Evolutionary conservation across 2,888 invertebrate genomes (phyloP).

Genomic region (Tetanocera ferruginea): DNA sequence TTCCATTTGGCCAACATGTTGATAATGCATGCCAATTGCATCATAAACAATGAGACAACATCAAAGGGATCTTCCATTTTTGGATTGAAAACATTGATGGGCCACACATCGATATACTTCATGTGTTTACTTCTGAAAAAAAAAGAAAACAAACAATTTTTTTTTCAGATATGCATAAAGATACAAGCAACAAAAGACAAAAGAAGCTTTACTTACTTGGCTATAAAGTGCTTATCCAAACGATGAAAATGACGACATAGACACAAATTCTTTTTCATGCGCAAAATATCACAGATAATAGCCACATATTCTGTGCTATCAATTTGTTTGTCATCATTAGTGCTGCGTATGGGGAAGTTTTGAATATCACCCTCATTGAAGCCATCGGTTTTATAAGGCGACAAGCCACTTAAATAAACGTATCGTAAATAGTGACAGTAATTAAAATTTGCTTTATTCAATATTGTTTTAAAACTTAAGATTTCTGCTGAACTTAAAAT

Average conservation of each 20-base stretch:
- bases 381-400: slow-evolving; percentile 74
- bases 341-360: slow-evolving; percentile 73
- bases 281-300: slow-evolving; percentile 88
- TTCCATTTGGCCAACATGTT: slow-evolving; percentile 93
- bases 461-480: background rate
- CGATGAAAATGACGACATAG: slow-evolving; percentile 91
- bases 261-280: slow-evolving; percentile 95
- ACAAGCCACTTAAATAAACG: slow-evolving; percentile 68
- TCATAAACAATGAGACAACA: slow-evolving; percentile 92
- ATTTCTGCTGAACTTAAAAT: background rate
- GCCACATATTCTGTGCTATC: slow-evolving; percentile 81
- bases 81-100: slow-evolving; percentile 89
- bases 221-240: slow-evolving; percentile 83
- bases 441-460: background rate
- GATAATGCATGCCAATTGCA: slow-evolving; percentile 96
- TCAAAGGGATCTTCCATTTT: slow-evolving; percentile 86
- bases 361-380: slow-evolving; percentile 72
- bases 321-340: slow-evolving; percentile 69
- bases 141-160: slow-evolving; percentile 27
- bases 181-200: slow-evolving; percentile 20
- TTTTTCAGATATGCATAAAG: slow-evolving; percentile 4
- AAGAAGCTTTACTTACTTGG: slow-evolving; percentile 72
- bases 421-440: background rate
- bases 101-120: slow-evolving; percentile 97
- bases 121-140: slow-evolving; percentile 70